Base-by-base conservation (phyloP, 2,797 vertebrate species). In the Thamnophis elegans region DNA sequence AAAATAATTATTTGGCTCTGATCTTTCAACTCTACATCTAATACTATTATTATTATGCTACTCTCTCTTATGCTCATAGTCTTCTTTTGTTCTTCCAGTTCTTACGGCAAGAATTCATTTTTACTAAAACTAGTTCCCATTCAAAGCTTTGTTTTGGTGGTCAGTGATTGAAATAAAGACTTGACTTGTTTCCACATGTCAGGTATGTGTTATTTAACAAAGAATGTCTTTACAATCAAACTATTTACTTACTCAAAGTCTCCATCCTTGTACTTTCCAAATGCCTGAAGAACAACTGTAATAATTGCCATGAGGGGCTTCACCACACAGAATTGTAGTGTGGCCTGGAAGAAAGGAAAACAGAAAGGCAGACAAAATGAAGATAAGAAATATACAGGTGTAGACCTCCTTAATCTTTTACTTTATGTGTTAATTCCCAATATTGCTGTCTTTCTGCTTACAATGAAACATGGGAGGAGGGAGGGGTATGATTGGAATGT, bases 291-390 rank as follows among this genome's bases (percentile, higher is more conserved):
- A 96, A 99, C 96, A 91, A 99, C 99, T 0, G 99, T 99, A 96
- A 98, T 97, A 96, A 98, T 95, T 0, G 99, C 99, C 99, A 99
- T 99, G 95, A 99, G 98, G 0, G 99, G 99, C 95, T 99, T 99
- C 94, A 99, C 98, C 94, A 99, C 99, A 18, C 99, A 99, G 97
- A 99, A 99, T 98, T 99, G 99, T 95, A 99, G 96, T 2, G 99
- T 99, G 93, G 99, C 99, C 98, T 99, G 95, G 28, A 85, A 7
- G 47, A 94, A 89, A 0, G 0, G 92, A 87, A 95, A 12, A 87
- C 16, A 22, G 92, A 92, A 26, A n/a, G 92, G 92, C 92, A 88
- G 94, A 94, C 8, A 93, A 93, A 20, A 78, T 7, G 4, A 90
- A 1, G 4, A 88, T 42, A 18, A 36, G 68, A 9, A 32, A 25